Base-by-base conservation (phyloP, 2,888 invertebrate species). In the Shargacucullia verbasci region DNA sequence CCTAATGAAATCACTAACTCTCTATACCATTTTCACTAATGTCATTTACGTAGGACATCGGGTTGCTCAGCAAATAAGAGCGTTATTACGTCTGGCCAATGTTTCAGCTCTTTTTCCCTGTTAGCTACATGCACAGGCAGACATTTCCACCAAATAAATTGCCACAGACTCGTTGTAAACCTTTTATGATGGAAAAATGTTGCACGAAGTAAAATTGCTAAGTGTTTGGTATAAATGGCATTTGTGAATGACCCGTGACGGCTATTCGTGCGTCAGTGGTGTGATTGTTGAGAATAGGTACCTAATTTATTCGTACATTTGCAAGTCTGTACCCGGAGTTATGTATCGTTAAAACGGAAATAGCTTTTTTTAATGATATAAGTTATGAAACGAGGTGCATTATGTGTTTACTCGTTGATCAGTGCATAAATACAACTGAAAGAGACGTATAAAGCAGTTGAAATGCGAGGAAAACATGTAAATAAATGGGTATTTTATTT, bases 31-130 rank as follows among this genome's bases (percentile, higher is more conserved):
- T 56, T 20, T n/a, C 46, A 35, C 12, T 49, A 59, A 57, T 47
- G 39, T 57, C 45, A 33, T 20, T 20, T 20, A 20, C 20, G 20
- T 20, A 20, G 40, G 12, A 35, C 57, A 73, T 66, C 43, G 56
- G 60, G 41, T 53, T 48, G 52, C 54, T 48, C 67, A 55, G 57
- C 70, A 73, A 73, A 75, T 68, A 71, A 63, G 52, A 45, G 58
- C 34, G 59, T 57, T 69, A 73, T 71, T 73, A 62, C 59, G 9
- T 37, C 37, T 35, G 46, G 49, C 59, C 63, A 62, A 75, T 77
- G 74, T 76, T 78, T 82, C 82, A 81, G 71, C 70, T 69, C 57
- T 61, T 81, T 82, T 79, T 79, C 78, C 78, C 65, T 60, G 50
- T 59, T 73, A 69, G 71, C 68, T 68, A 57, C 68, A 64, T 66